Evolutionary conservation across 2,113 vertebrate species (phyloP), one percentile per base, ranked within the genome.

Genomic region (Calyptomena viridis): DNA sequence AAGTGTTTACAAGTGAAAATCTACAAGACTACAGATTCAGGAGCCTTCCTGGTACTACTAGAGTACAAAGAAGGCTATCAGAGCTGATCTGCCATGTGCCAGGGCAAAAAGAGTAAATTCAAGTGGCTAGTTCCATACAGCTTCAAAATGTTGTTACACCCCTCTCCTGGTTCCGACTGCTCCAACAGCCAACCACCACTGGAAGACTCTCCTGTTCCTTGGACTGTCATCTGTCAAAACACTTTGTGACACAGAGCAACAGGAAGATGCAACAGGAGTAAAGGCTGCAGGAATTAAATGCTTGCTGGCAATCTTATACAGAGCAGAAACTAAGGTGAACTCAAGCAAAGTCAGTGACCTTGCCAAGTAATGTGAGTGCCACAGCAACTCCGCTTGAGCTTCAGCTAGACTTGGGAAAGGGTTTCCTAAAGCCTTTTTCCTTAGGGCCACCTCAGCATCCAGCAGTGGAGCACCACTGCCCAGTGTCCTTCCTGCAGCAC

Each of bases 171-270:
- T 84, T 77, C 47, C 7, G 23, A 11, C 2, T 39, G 28, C 12
- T 9, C 58, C 1, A 1, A 22, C 0, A 89, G 72, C 13, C 2
- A 6, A 33, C 24, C 9, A 4, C 21, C 37, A 19, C 33, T 40
- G 31, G 21, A 64, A 76, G 33, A 47, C 21, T 47, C 25, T 59
- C 27, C 58, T 4, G 0, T 47, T 87, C 30, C 52, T 67, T 39
- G 30, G 42, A 15, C 20, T 77, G 46, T 17, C 2, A 7, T 35
- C 69, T 83, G 66, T 60, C 59, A 80, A 89, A 87, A 20, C 1
- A 5, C 59, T 86, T 42, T 17, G 39, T 56, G 71, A 72, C 35
- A 76, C 33, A 63, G 11, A 90, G 42, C 37, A 37, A 59, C 9
- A 60, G 49, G 49, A 83, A 73, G 27, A 60, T 50, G 63, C 56